A percentile compares a stretch with the other conserved stretches of the same genome.
These are phyloP conservation scores for Mobula hypostoma DNA, from an alignment of 2,113 vertebrate species.

Conservation along the genomic window DNA sequence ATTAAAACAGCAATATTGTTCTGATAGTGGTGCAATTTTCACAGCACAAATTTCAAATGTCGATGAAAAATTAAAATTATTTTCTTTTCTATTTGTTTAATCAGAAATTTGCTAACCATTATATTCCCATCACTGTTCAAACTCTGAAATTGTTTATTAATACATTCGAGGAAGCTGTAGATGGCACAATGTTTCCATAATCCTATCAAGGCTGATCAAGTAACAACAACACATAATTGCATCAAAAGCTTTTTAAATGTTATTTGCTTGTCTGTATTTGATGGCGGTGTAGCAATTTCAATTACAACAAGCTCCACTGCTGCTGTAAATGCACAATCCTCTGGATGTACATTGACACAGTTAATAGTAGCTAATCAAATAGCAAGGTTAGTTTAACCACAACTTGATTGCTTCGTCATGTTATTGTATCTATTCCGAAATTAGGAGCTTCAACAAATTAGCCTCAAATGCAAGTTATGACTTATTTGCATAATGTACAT, in stretches of 20 bases:
- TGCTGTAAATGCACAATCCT: background rate
- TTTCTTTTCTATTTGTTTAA: background rate
- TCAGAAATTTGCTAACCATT: background rate
- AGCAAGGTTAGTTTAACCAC: background rate
- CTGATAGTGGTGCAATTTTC: background rate
- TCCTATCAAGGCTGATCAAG: background rate
- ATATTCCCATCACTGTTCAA: background rate
- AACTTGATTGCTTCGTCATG: background rate
- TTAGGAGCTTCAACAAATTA: constrained; percentile 11
- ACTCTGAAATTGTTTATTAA: background rate
- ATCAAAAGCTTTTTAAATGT: constrained; percentile 4
- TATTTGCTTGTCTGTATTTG: constrained; percentile 14
- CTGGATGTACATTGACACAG: background rate
- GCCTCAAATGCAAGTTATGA: background rate
- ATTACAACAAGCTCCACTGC: background rate
- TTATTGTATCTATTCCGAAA: background rate
- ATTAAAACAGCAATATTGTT: background rate
- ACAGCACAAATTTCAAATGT: background rate
- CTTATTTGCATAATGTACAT: background rate
- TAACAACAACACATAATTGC: background rate
- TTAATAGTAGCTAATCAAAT: background rate
- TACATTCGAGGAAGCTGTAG: background rate
- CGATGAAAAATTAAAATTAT: too few relatives aligned
- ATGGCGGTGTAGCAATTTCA: constrained; percentile 8
- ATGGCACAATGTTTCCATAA: constrained; percentile 18